Evolutionary conservation across 2,888 invertebrate genomes (phyloP).

Genomic region (Nomada goodeniana): DNA sequence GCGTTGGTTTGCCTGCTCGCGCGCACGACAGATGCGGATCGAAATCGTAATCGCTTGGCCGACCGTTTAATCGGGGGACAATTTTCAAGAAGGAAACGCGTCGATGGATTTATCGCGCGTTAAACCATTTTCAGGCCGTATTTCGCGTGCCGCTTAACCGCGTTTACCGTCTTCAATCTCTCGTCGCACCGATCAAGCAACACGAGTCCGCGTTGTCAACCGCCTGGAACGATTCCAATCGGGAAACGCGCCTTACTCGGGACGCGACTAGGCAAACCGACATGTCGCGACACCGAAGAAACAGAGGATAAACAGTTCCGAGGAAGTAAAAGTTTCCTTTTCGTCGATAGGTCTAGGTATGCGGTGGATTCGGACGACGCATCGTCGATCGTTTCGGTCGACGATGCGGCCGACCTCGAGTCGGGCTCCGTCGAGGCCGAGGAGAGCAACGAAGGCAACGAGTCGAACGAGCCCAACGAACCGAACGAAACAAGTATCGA

Average conservation of each 20-base stretch:
- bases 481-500: conserved; percentile 74
- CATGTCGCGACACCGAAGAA: too few relatives aligned
- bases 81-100: conserved; percentile 59
- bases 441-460: conserved; percentile 60
- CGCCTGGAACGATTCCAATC: conserved; percentile 71
- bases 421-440: conserved; percentile 76
- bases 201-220: conserved; percentile 41
- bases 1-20: neutral
- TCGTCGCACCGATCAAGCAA: conserved; percentile 40
- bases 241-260: conserved; percentile 32
- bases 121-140: conserved; percentile 80
- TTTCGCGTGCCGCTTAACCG: conserved; percentile 58
- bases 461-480: conserved; percentile 68
- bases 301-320: too few relatives aligned
- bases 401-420: conserved; percentile 80
- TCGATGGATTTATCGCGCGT: conserved; percentile 78
- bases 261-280: neutral
- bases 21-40: neutral
- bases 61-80: neutral
- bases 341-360: conserved; percentile 77
- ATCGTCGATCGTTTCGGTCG: conserved; percentile 80
- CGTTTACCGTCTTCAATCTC: conserved; percentile 40
- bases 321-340: neutral
- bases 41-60: conserved; percentile 19
- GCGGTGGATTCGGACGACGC: conserved; percentile 81